Conservation (phyloP, 2,888 invertebrate genomes). For the Ichneumoninae sp. region DNA sequence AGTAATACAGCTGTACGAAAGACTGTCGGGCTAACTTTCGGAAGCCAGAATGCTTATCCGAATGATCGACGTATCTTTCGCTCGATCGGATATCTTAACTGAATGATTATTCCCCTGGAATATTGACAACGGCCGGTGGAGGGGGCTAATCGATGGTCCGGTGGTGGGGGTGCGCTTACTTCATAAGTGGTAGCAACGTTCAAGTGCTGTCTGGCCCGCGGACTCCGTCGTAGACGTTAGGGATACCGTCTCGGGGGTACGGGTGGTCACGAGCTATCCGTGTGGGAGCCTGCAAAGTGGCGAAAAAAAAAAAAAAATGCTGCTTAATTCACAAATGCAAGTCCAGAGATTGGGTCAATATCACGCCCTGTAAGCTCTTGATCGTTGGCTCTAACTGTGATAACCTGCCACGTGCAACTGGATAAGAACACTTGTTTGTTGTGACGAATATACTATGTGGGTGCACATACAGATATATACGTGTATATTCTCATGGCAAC, state of each 20-base stretch:
- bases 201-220: slow-evolving; percentile 35
- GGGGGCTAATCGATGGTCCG: slow-evolving; percentile 5
- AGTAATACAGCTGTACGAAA: slow-evolving; percentile 11
- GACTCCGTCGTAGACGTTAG: slow-evolving; percentile 46
- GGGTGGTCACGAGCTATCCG: slow-evolving; percentile 76
- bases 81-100: slow-evolving; percentile 7
- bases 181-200: slow-evolving; percentile 43
- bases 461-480: neutral
- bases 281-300: slow-evolving; percentile 72
- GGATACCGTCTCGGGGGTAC: slow-evolving; percentile 76
- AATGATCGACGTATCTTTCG: slow-evolving; percentile 1
- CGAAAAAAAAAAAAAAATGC: slow-evolving; percentile 2
- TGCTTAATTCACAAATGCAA: neutral
- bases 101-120: slow-evolving; percentile 3
- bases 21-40: neutral
- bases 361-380: neutral
- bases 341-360: neutral
- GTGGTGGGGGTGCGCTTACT: slow-evolving; percentile 23
- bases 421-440: neutral
- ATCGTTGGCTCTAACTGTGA: neutral
- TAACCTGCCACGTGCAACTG: neutral
- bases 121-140: neutral
- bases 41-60: neutral
- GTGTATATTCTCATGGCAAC: neutral
- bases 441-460: neutral